Evolutionary conservation across 2,888 invertebrate genomes (phyloP).

Genomic region (Trichacis sp.): DNA sequence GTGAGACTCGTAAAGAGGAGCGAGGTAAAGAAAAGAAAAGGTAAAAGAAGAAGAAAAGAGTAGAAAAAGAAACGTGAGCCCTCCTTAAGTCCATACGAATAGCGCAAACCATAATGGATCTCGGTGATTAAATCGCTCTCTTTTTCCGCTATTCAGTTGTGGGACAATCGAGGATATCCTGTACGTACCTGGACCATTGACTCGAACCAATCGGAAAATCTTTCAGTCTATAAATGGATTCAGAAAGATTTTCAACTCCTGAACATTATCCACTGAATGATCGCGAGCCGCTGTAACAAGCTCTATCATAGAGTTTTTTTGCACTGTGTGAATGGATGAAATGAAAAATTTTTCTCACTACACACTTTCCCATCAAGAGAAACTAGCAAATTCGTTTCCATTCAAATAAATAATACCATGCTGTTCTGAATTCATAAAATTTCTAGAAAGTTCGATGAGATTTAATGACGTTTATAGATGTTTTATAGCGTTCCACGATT

Average conservation of each 20-base stretch:
- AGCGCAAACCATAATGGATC: slow-evolving; percentile 50
- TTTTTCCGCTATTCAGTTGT: slow-evolving; percentile 46
- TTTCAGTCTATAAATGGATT: slow-evolving; percentile 16
- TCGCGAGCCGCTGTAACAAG: slow-evolving; percentile 14
- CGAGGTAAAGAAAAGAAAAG: slow-evolving; percentile 8
- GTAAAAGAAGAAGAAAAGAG: slow-evolving; percentile 8
- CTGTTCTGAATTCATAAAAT: too few species aligned
- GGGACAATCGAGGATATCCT: slow-evolving; percentile 51
- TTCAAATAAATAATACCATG: too few species aligned
- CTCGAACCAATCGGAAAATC: slow-evolving; percentile 51
- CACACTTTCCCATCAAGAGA: too few species aligned
- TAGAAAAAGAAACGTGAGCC: slow-evolving; percentile 18
- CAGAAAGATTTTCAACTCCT: slow-evolving; percentile 36
- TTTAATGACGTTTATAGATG: too few species aligned
- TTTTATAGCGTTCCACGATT: too few species aligned
- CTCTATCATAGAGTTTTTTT: too few species aligned
- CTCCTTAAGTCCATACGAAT: slow-evolving; percentile 13
- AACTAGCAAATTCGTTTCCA: too few species aligned
- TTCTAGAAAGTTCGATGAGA: too few species aligned
- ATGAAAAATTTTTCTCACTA: slow-evolving; percentile 6
- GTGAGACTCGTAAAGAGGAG: slow-evolving; percentile 51
- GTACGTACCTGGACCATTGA: slow-evolving; percentile 48
- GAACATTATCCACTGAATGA: slow-evolving; percentile 30
- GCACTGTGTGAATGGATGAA: slow-evolving; percentile 12
- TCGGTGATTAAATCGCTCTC: slow-evolving; percentile 56